Evolutionary conservation across 2,113 vertebrate species (phyloP).

Genomic region (Scomber colias): DNA sequence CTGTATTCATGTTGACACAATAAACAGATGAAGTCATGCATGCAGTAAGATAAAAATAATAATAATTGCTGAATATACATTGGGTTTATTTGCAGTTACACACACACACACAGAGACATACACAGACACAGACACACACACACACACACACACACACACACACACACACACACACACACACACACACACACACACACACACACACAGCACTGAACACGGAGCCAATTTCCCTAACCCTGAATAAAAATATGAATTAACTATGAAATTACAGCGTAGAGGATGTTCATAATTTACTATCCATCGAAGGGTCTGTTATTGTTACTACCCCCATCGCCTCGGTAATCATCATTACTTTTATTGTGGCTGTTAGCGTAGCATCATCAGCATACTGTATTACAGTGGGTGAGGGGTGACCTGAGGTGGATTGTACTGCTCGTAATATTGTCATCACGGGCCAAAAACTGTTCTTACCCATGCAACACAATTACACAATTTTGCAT

Average conservation of each 20-base stretch:
- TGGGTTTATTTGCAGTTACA: constrained; percentile 11
- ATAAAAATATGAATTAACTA: constrained; percentile 46
- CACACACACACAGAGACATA: constrained; percentile 18
- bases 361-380: constrained; percentile 64
- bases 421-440: constrained; percentile 43
- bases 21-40: constrained; percentile 34
- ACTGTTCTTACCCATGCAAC: constrained; percentile 45
- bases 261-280: constrained; percentile 44
- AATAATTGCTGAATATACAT: constrained; percentile 8
- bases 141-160: constrained; percentile 19
- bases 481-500: constrained; percentile 57
- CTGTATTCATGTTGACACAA: not conserved
- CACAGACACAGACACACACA: not conserved
- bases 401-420: constrained; percentile 53
- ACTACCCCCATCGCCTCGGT: constrained; percentile 25
- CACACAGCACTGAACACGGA: not conserved
- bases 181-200: constrained; percentile 8
- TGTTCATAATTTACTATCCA: constrained; percentile 60
- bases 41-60: constrained; percentile 22
- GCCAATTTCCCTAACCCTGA: constrained; percentile 29
- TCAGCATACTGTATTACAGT: constrained; percentile 62
- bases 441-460: constrained; percentile 32
- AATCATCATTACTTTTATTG: constrained; percentile 74
- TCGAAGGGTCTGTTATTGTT: constrained; percentile 63
- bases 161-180: constrained; percentile 8